Percentiles rank a stretch among this genome's conserved stretches.
Evolutionary conservation across 2,113 vertebrate species (phyloP).

Genomic region (Glareola pratincola): DNA sequence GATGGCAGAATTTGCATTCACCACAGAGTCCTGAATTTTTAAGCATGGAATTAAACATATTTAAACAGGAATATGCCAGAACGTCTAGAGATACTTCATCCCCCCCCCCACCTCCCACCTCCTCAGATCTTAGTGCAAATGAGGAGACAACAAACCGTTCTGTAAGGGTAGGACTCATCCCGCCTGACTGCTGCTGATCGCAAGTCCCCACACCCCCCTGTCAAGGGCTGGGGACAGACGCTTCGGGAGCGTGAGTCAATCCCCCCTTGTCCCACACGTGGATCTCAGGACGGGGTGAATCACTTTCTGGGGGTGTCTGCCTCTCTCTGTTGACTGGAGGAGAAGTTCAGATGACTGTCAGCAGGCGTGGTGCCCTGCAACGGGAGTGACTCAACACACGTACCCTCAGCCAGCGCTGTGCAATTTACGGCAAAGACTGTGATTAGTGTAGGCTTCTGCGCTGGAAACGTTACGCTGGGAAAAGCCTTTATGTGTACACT

Average conservation of each 20-base stretch:
- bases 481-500: neutral
- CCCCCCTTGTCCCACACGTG: slow-evolving; percentile 44
- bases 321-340: slow-evolving; percentile 4
- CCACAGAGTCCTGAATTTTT: neutral
- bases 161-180: neutral
- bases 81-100: neutral
- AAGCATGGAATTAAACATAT: too few relatives aligned
- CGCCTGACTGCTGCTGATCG: neutral
- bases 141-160: neutral
- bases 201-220: neutral
- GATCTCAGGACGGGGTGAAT: slow-evolving; percentile 58
- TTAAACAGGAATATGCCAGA: neutral
- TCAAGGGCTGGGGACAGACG: slow-evolving; percentile 29
- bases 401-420: neutral
- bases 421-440: neutral
- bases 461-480: neutral
- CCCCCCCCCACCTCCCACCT: too few relatives aligned
- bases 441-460: slow-evolving; percentile 4
- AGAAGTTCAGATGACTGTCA: slow-evolving; percentile 59
- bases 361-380: neutral
- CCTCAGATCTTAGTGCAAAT: neutral
- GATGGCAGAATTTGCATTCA: neutral
- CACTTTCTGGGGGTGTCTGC: slow-evolving; percentile 63
- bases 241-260: slow-evolving; percentile 60
- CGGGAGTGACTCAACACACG: neutral